Conservation (phyloP, 2,113 vertebrate genomes). For the Hirundichthys speculiger region DNA sequence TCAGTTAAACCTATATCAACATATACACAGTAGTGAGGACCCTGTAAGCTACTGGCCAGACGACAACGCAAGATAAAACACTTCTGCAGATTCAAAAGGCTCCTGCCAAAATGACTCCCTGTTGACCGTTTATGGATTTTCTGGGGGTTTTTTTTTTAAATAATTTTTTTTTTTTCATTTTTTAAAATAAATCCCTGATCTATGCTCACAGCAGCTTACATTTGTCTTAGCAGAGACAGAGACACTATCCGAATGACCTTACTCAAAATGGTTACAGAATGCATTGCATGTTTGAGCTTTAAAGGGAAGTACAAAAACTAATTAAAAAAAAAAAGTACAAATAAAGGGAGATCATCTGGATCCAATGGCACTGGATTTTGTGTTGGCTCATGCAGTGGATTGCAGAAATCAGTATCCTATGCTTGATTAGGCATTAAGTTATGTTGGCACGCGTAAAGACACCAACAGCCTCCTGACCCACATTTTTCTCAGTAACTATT, state of each 20-base stretch:
- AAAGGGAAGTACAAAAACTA: slow-evolving; percentile 75
- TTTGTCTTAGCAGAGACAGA: slow-evolving; percentile 49
- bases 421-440: slow-evolving; percentile 52
- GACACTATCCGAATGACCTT: slow-evolving; percentile 49
- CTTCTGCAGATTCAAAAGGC: slow-evolving; percentile 57
- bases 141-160: not conserved
- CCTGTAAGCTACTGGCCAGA: slow-evolving; percentile 81
- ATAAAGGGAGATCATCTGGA: slow-evolving; percentile 61
- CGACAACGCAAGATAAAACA: slow-evolving; percentile 64
- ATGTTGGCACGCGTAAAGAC: slow-evolving; percentile 64
- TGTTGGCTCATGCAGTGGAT: slow-evolving; percentile 72
- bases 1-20: slow-evolving; percentile 82
- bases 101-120: slow-evolving; percentile 74
- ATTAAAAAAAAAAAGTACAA: slow-evolving; percentile 65
- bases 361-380: slow-evolving; percentile 39
- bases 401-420: slow-evolving; percentile 64
- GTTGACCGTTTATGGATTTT: slow-evolving; percentile 67
- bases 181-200: slow-evolving; percentile 72
- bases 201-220: slow-evolving; percentile 62
- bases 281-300: slow-evolving; percentile 68
- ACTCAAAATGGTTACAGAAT: slow-evolving; percentile 69
- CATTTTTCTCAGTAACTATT: slow-evolving; percentile 47
- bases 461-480: slow-evolving; percentile 41
- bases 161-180: not conserved
- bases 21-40: slow-evolving; percentile 83